Conservation (phyloP, 1,140 invertebrate genomes). For the Anadara kagoshimensis region DNA sequence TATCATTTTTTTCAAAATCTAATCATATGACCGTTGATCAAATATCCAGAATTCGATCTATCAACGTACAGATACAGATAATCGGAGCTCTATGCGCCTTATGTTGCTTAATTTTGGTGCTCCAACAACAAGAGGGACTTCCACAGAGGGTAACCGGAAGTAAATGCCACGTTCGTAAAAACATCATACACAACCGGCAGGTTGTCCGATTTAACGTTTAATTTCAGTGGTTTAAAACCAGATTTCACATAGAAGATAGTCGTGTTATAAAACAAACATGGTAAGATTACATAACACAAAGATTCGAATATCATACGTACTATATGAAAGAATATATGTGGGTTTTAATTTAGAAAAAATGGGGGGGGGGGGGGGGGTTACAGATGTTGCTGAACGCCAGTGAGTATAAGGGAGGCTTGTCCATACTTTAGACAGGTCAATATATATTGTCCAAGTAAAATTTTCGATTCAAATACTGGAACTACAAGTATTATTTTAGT, state of each 20-base stretch:
- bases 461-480: not conserved
- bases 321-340: not conserved
- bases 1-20: too few species aligned
- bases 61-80: too few species aligned
- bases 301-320: not conserved
- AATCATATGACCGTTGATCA: too few species aligned
- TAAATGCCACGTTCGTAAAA: constrained; percentile 30
- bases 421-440: not conserved
- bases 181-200: constrained; percentile 5
- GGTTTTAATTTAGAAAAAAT: not conserved
- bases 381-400: too few species aligned
- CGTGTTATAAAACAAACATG: too few species aligned
- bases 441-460: not conserved
- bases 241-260: too few species aligned
- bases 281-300: too few species aligned
- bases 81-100: too few species aligned
- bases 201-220: not conserved
- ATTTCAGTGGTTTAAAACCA: not conserved
- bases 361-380: not conserved
- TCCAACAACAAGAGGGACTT: not conserved
- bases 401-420: too few species aligned
- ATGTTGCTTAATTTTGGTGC: too few species aligned
- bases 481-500: too few species aligned
- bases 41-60: too few species aligned
- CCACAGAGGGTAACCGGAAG: constrained; percentile 14